Conservation (phyloP, 2,797 vertebrate species). For the Argya squamiceps region DNA sequence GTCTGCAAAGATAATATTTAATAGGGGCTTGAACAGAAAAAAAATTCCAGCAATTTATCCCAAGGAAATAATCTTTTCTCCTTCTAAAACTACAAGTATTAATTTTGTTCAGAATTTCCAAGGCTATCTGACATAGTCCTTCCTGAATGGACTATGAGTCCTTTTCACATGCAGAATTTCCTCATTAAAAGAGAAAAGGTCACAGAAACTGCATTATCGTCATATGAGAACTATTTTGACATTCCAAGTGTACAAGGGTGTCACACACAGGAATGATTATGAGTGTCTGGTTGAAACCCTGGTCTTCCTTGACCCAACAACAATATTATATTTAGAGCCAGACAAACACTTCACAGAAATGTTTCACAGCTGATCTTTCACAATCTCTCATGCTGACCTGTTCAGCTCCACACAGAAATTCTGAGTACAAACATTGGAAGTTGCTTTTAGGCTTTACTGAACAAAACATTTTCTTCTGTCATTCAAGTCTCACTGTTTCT, state of each 20-base stretch:
- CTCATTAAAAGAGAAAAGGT: conserved; percentile 42
- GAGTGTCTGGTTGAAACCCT: neutral
- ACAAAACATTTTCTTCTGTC: neutral
- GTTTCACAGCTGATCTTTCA: neutral
- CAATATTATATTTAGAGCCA: neutral
- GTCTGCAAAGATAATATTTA: neutral
- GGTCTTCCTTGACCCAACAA: neutral
- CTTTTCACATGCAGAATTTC: neutral
- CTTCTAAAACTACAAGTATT: neutral
- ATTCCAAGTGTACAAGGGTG: neutral
- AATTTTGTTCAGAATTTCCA: neutral
- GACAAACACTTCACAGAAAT: neutral
- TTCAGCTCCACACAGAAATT: neutral
- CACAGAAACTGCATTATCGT: neutral
- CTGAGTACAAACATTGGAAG: neutral
- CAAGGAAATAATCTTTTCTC: neutral
- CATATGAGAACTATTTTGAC: neutral
- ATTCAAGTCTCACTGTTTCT: neutral
- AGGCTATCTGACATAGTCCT: neutral
- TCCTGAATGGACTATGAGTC: neutral
- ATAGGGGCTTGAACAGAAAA: neutral
- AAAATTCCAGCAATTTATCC: neutral
- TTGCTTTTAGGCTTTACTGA: neutral
- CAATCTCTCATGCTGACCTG: neutral
- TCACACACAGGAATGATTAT: neutral